Percentiles rank a stretch among this genome's conserved stretches.
Conservation (phyloP, 2,797 vertebrate species). For the Smutsia gigantea region DNA sequence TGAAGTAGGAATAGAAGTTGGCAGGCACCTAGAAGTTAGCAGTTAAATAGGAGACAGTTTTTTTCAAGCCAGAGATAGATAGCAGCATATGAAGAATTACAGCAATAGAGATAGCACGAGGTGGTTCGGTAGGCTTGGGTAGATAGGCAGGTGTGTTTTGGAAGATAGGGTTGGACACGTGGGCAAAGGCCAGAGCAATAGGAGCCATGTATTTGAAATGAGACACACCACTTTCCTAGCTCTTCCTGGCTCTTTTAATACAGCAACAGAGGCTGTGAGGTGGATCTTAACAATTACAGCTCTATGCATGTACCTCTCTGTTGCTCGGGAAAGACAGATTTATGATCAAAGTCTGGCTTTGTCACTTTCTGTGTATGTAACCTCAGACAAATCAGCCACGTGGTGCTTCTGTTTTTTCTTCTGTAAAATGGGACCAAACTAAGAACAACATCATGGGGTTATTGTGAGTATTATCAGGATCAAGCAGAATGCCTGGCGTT, state of each 20-base stretch:
- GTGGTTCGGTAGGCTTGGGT: neutral
- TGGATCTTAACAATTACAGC: neutral
- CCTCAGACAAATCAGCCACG: neutral
- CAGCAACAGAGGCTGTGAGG: neutral
- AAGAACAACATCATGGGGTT: neutral
- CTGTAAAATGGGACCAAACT: neutral
- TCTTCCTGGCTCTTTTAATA: neutral
- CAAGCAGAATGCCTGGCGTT: constrained; percentile 42
- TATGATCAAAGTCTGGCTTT: neutral
- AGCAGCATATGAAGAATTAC: neutral
- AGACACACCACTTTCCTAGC: neutral
- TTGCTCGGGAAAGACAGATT: neutral
- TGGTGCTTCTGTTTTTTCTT: neutral
- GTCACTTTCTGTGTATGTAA: neutral
- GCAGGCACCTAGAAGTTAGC: neutral
- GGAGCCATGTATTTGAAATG: neutral
- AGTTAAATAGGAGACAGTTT: neutral
- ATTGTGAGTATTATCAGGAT: constrained; percentile 1
- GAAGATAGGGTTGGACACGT: neutral
- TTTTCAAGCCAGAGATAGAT: neutral
- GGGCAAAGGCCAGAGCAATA: neutral
- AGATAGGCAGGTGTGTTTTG: neutral
- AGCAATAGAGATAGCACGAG: neutral
- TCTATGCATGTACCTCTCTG: neutral
- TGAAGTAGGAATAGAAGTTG: neutral